These are phyloP conservation scores for Pocillopora verrucosa DNA, from an alignment of 64 coral and sea anemone genomes.

Conservation along the genomic window DNA sequence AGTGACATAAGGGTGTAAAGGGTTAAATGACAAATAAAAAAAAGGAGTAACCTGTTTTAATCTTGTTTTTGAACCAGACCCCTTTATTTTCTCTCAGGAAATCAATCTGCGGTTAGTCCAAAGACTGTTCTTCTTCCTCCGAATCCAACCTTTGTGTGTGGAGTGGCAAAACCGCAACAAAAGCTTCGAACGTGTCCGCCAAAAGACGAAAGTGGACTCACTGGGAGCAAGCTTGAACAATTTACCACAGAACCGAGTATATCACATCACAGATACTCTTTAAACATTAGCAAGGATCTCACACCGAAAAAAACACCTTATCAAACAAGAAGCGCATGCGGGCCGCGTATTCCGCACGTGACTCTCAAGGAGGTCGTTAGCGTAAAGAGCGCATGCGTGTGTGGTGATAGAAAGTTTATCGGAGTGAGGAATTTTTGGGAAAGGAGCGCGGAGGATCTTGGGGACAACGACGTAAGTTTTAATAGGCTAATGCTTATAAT, in stretches of 20 bases:
- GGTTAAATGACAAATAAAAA: background rate
- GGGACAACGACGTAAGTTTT: background rate
- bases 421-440: background rate
- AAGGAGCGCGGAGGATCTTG: background rate
- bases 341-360: background rate
- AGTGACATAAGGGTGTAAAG: too few relatives aligned
- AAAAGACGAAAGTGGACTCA: background rate
- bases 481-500: background rate
- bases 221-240: background rate
- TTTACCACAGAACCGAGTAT: constrained; percentile 12
- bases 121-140: background rate
- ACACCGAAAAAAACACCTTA: background rate
- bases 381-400: constrained; percentile 1
- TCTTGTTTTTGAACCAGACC: background rate
- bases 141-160: background rate
- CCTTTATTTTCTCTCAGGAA: background rate
- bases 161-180: background rate
- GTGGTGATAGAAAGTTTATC: background rate
- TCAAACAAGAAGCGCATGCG: background rate
- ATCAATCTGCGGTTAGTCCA: background rate
- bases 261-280: constrained; percentile 24
- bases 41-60: background rate
- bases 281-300: background rate
- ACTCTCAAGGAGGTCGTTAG: constrained; percentile 27
- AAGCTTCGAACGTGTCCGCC: background rate